Conservation (phyloP, 1,140 invertebrate species). For the Tachypleus tridentatus region DNA sequence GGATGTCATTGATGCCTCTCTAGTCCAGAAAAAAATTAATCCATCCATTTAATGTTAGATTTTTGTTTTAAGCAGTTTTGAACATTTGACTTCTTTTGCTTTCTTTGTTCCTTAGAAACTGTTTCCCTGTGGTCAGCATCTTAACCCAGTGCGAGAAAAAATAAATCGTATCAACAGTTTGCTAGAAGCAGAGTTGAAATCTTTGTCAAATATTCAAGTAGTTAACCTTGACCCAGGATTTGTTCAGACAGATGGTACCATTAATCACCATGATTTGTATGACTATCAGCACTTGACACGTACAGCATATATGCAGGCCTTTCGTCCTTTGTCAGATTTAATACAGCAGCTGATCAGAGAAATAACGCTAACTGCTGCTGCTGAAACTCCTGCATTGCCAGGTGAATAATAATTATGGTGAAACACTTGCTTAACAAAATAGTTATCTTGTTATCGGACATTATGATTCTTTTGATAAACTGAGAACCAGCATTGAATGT, state of each 20-base stretch:
- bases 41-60: too few species aligned
- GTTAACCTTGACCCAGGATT: conserved; percentile 60
- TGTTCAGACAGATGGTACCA: conserved; percentile 59
- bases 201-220: conserved; percentile 49
- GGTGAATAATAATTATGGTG: too few species aligned
- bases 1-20: too few species aligned
- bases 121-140: conserved; percentile 66
- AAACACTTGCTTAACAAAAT: too few species aligned
- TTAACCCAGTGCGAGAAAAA: conserved; percentile 62
- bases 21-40: too few species aligned
- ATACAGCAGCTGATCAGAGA: conserved; percentile 7
- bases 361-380: too few species aligned
- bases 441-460: too few species aligned
- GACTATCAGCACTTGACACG: conserved; percentile 77
- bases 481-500: too few species aligned
- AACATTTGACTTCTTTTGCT: too few species aligned
- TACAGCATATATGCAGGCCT: conserved; percentile 65
- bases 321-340: conserved; percentile 53
- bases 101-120: conserved; percentile 49
- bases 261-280: conserved; percentile 74
- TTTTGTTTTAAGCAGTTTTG: too few species aligned
- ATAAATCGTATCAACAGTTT: conserved; percentile 57
- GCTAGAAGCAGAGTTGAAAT: conserved; percentile 46
- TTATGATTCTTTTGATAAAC: too few species aligned
- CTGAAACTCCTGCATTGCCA: too few species aligned